Conservation (phyloP, 2,113 vertebrate genomes). For the Spheniscus mendiculus region DNA sequence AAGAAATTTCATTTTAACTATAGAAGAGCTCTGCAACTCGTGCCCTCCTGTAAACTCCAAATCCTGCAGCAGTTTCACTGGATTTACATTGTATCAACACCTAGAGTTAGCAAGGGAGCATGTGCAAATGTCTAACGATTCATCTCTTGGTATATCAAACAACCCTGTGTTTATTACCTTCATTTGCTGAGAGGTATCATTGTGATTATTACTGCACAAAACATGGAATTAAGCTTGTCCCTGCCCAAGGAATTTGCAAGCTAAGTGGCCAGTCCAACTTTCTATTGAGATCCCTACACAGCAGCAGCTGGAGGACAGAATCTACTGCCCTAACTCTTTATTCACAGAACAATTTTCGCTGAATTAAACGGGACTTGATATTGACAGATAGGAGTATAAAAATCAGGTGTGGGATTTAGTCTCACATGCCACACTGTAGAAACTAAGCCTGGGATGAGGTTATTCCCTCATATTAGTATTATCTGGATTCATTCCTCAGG, state of each 20-base stretch:
- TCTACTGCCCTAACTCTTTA: not conserved
- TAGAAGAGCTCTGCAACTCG: not conserved
- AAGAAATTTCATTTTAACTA: not conserved
- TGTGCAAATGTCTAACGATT: fast-evolving
- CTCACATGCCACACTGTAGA: not conserved
- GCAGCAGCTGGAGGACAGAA: not conserved
- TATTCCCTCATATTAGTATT: not conserved
- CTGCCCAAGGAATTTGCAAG: not conserved
- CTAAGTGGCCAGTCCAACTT: not conserved
- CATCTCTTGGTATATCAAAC: not conserved
- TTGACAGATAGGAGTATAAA: not conserved
- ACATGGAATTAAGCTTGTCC: not conserved
- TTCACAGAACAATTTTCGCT: not conserved
- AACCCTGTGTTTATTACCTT: not conserved
- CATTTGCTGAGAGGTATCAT: not conserved
- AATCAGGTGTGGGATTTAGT: not conserved
- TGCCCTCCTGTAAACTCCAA: not conserved
- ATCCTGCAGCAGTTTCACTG: not conserved
- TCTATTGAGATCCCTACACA: not conserved
- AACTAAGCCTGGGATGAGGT: not conserved
- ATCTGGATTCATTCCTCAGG: not conserved
- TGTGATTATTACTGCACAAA: not conserved
- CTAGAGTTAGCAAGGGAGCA: not conserved
- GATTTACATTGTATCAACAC: not conserved
- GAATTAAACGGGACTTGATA: not conserved